phyloP scores from a whole-genome alignment of 2,113 vertebrate genomes.

The Trematocara nigrifrons region DNA sequence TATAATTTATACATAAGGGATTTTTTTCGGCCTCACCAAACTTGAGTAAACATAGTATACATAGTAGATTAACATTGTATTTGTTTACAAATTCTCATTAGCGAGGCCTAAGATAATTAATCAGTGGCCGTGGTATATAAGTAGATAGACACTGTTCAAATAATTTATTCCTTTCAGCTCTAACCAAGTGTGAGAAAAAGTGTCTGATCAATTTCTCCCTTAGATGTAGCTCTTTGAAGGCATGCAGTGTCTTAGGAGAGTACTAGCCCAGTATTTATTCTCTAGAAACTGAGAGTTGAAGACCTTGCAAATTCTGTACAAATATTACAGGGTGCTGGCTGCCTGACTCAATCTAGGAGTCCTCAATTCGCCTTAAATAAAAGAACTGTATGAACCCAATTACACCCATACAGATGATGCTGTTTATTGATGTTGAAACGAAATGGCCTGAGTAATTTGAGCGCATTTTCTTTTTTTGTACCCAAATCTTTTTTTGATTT shows the following conservation, averaged over 20 bases:
- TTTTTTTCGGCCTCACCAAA: conserved; percentile 62
- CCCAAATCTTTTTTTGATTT: background rate
- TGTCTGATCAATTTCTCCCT: conserved; percentile 68
- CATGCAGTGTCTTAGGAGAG: conserved; percentile 45
- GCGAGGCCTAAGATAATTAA: conserved; percentile 68
- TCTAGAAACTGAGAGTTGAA: conserved; percentile 30
- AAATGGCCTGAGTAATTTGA: background rate
- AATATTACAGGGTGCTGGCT: conserved; percentile 23
- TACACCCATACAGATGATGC: background rate
- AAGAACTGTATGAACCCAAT: background rate
- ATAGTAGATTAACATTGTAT: conserved; percentile 65
- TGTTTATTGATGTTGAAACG: background rate
- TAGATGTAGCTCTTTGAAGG: conserved; percentile 66
- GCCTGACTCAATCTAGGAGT: conserved; percentile 21
- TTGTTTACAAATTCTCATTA: conserved; percentile 74
- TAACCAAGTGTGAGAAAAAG: conserved; percentile 59
- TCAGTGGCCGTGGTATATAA: conserved; percentile 31
- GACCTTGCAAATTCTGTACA: conserved; percentile 37
- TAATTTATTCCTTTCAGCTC: conserved; percentile 61
- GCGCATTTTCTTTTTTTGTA: background rate
- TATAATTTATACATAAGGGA: conserved; percentile 79
- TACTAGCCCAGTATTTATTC: conserved; percentile 39
- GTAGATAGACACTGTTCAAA: conserved; percentile 52
- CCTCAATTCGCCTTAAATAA: conserved; percentile 8
- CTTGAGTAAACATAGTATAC: conserved; percentile 70